These are phyloP conservation scores for Caenorhabditis wallacei DNA, from an alignment of 2,888 invertebrate species.

Conservation along the genomic window DNA sequence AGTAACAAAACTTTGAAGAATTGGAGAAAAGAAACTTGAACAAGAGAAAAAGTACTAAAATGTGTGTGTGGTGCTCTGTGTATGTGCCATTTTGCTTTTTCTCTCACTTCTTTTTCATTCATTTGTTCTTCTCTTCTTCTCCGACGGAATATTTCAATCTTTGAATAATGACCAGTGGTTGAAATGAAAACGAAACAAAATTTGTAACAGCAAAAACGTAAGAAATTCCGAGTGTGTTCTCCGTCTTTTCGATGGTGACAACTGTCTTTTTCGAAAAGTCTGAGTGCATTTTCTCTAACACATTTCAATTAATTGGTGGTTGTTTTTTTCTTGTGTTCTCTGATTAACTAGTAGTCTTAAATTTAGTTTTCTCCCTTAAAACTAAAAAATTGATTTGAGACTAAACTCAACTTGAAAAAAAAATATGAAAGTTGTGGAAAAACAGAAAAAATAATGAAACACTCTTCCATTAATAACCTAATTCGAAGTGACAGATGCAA, in stretches of 20 bases:
- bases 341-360: neutral
- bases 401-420: no score
- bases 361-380: neutral
- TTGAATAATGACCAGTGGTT: conserved; percentile 53
- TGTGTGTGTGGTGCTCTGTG: conserved; percentile 6
- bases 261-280: conserved; percentile 11
- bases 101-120: conserved; percentile 31
- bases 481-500: conserved; percentile 47
- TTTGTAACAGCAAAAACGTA: neutral
- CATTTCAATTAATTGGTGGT: conserved; percentile 5
- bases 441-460: conserved; percentile 13
- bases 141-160: conserved; percentile 33
- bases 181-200: conserved; percentile 21
- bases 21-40: conserved; percentile 16
- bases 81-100: conserved; percentile 23
- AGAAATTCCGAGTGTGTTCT: conserved; percentile 29
- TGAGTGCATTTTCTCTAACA: conserved; percentile 12
- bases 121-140: conserved; percentile 19
- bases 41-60: conserved; percentile 30
- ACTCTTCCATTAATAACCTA: conserved; percentile 18
- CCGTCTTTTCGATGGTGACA: conserved; percentile 15
- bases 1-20: no score
- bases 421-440: neutral
- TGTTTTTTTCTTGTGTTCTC: neutral
- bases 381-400: no score